phyloP scores from a whole-genome alignment of 1,140 invertebrate species.

The Saccostrea cuccullata region DNA sequence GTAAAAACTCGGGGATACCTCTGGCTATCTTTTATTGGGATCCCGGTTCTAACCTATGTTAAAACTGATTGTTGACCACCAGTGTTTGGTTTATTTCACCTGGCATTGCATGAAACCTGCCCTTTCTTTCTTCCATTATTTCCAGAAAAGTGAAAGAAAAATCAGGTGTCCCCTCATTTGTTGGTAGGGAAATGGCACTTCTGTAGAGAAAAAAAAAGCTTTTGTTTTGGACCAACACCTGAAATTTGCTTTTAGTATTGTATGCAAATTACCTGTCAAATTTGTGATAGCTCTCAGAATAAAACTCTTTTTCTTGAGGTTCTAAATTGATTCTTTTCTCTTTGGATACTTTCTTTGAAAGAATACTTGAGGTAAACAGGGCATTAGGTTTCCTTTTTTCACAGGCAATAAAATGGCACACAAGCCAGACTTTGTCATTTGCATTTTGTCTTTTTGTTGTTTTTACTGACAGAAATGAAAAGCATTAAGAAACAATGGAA shows the following conservation, averaged over 20 bases:
- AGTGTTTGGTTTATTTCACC: neutral
- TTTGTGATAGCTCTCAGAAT: constrained; percentile 20
- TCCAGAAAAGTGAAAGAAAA: constrained; percentile 4
- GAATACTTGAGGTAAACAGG: constrained; percentile 1
- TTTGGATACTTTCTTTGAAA: neutral
- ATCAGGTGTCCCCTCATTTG: constrained; percentile 6
- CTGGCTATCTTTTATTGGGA: constrained; percentile 13
- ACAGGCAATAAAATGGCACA: neutral
- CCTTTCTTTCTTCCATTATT: neutral
- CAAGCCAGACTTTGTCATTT: neutral
- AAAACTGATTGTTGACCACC: neutral
- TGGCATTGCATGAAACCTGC: constrained; percentile 5
- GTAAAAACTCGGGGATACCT: neutral
- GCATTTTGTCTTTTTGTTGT: neutral
- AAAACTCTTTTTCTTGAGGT: neutral
- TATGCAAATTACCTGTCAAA: constrained; percentile 33
- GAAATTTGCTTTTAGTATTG: constrained; percentile 20
- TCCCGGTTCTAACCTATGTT: neutral
- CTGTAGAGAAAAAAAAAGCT: neutral
- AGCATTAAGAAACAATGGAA: neutral
- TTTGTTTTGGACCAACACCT: constrained; percentile 18
- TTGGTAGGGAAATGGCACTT: neutral
- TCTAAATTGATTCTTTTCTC: constrained; percentile 16
- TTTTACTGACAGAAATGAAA: neutral
- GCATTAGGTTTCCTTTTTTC: constrained; percentile 18